These are phyloP conservation scores for Himalopsyche tibetana DNA, from an alignment of 2,888 invertebrate genomes.

Conservation along the genomic window DNA sequence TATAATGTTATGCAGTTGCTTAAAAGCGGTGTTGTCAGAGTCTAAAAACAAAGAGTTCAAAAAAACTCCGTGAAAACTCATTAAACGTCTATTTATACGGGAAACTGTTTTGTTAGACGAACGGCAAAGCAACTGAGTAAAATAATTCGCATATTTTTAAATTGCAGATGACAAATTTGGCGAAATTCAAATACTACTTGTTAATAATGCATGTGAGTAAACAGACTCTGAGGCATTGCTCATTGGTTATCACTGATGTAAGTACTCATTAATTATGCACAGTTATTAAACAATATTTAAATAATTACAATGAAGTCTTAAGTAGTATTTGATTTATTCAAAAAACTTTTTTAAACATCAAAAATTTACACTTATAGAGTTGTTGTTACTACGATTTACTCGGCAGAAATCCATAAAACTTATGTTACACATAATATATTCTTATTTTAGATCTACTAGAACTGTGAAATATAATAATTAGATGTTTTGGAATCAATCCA, in stretches of 20 bases:
- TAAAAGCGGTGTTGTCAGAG: neutral
- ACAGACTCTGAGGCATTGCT: neutral
- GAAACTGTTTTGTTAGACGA: constrained; percentile 32
- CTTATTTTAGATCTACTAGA: no score
- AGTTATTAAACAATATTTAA: no score
- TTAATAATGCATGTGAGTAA: constrained; percentile 30
- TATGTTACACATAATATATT: no score
- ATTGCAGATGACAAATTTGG: constrained; percentile 42
- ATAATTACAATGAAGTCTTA: no score
- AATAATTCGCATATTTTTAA: constrained; percentile 35
- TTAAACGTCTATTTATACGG: constrained; percentile 39
- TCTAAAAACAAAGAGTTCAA: neutral
- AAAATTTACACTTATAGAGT: no score
- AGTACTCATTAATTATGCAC: no score
- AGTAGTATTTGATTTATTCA: no score
- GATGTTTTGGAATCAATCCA: no score
- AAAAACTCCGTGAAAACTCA: constrained; percentile 35
- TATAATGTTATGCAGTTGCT: constrained; percentile 32
- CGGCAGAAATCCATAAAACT: no score
- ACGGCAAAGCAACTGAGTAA: constrained; percentile 25
- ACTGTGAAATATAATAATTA: no score
- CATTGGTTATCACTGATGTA: neutral
- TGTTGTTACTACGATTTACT: no score
- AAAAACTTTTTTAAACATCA: no score
- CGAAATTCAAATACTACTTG: neutral